Conservation (phyloP, 2,888 invertebrate genomes). For the Craniophora ligustri region DNA sequence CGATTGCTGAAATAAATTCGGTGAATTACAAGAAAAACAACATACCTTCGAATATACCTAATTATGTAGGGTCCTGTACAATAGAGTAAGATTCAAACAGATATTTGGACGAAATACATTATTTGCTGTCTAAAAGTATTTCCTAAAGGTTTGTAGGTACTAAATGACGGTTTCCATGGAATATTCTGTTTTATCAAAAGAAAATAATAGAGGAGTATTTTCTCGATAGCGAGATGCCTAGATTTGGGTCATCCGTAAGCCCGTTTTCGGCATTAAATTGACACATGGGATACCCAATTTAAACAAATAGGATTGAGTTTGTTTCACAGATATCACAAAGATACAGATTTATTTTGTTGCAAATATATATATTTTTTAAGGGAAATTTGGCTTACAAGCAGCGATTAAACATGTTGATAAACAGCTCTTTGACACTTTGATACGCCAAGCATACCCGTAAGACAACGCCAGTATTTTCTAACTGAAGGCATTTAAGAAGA, state of each 20-base stretch:
- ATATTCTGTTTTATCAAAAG: constrained; percentile 12
- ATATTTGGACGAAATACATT: background rate
- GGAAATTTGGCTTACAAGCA: too few relatives aligned
- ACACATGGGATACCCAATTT: constrained; percentile 52
- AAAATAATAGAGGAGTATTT: constrained; percentile 36
- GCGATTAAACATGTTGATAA: too few relatives aligned
- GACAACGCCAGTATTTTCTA: too few relatives aligned
- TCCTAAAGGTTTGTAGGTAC: background rate
- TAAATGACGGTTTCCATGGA: constrained; percentile 7
- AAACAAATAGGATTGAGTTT: constrained; percentile 48
- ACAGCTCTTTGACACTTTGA: too few relatives aligned
- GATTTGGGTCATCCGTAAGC: constrained; percentile 48
- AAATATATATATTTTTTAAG: too few relatives aligned
- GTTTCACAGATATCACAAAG: constrained; percentile 21
- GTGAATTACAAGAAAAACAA: constrained; percentile 45
- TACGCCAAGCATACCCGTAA: too few relatives aligned
- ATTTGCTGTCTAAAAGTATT: background rate
- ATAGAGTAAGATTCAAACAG: background rate
- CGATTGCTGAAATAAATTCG: constrained; percentile 49
- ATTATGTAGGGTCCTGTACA: background rate
- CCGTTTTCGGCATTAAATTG: constrained; percentile 53
- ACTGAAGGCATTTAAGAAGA: too few relatives aligned
- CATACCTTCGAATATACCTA: background rate
- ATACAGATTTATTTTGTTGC: too few relatives aligned
- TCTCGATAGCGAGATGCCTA: constrained; percentile 24